Conservation (phyloP, 1,140 invertebrate species). For the Saccostrea glomerata region DNA sequence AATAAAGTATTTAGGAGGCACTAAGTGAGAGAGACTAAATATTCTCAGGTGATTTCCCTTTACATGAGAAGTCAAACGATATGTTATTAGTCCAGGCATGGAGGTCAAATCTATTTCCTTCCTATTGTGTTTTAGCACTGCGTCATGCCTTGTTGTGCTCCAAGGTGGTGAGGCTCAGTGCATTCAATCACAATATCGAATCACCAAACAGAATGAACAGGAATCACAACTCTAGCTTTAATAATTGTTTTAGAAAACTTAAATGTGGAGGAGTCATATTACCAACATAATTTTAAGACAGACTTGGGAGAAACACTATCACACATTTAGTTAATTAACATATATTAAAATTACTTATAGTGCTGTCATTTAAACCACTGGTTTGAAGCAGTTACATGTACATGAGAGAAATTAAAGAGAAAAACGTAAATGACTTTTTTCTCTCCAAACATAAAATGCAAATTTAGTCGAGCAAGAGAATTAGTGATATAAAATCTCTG, state of each 20-base stretch:
- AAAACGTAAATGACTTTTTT: slow-evolving; percentile 1
- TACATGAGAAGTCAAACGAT: slow-evolving; percentile 25
- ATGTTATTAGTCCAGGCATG: slow-evolving; percentile 21
- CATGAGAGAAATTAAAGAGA: slow-evolving; percentile 8
- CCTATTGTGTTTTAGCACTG: slow-evolving; percentile 27
- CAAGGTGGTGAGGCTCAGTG: neutral
- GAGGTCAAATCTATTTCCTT: slow-evolving; percentile 38
- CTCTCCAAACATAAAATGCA: neutral
- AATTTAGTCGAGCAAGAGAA: neutral
- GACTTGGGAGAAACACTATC: too few species aligned
- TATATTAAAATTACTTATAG: neutral
- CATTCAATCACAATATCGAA: neutral
- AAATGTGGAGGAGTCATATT: too few species aligned
- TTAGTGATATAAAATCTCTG: neutral
- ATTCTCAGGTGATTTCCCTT: slow-evolving; percentile 33
- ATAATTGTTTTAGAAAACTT: too few species aligned
- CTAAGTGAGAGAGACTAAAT: slow-evolving; percentile 16
- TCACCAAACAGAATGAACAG: neutral
- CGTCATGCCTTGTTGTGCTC: slow-evolving; percentile 4
- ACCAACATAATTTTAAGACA: too few species aligned
- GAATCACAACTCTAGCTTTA: too few species aligned
- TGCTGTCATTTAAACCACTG: neutral
- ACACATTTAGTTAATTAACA: too few species aligned
- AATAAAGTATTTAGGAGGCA: slow-evolving; percentile 39
- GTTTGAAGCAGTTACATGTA: neutral